Base-by-base conservation (phyloP, 1,140 invertebrate genomes). In the Megalonaias nervosa region DNA sequence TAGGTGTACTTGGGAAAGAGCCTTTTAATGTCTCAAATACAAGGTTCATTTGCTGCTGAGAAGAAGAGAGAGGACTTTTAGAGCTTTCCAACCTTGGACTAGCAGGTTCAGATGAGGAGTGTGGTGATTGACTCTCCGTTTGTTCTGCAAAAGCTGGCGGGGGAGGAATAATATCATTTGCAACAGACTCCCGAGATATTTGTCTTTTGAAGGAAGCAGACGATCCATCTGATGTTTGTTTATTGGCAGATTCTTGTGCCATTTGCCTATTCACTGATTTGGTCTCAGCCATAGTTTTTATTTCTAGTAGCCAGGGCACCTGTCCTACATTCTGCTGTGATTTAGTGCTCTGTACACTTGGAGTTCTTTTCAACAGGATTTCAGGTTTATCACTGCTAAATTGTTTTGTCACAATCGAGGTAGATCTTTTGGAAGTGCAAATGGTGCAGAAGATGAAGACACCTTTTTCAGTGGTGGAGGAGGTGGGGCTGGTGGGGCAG, bases 221-320 rank as follows among this genome's bases (percentile, higher is more conserved):
- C 4, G 56, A 38, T 38, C 4, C 38, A 48, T 48, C 38, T 48
- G 38, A 48, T 48, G 38, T 48, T 48, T 62, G 38, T 14, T 75
- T 69, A 1, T 64, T 26, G 19, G 31, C 67, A 55, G 71, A 56
- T 57, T 75, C 66, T 31, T 76, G 71, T 61, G 83, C 82, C 67
- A 75, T 59, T 55, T 84, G 83, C 60, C 83, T 72, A 19, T 79
- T 74, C 16, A 74, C 26, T 57, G 79, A 73, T 26, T 65, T 78
- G 14, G 65, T 38, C 70, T 84, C 81, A 56, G 83, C 77, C 59
- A 71, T 59, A 38, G 71, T 80, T 56, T 84, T 81, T 61, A 84
- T 84, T 77, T 84, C 80, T 58, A 79, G 68, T 38, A 84, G 58
- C 74, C 74, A 76, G 61, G 79, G 79, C 60, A 73, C 74, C 60